These are phyloP conservation scores for Netelia fuscicornis DNA, from an alignment of 2,888 invertebrate species.

Conservation along the genomic window DNA sequence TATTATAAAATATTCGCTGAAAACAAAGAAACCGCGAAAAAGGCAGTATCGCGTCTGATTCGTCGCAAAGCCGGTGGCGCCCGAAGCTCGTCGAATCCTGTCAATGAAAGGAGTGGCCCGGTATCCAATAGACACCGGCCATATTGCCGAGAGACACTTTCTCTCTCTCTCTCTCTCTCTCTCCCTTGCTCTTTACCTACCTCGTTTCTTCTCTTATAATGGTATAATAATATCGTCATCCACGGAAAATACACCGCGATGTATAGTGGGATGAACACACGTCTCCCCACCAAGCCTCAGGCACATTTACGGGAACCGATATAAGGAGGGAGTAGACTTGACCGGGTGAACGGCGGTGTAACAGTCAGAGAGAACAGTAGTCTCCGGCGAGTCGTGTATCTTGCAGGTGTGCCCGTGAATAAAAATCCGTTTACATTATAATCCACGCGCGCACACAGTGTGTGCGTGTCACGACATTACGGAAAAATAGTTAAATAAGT, in stretches of 20 bases:
- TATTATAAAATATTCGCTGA: background rate
- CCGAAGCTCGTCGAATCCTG: constrained; percentile 16
- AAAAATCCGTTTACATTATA: background rate
- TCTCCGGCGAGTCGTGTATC: constrained; percentile 57
- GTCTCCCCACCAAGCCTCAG: background rate
- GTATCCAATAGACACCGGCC: constrained; percentile 39
- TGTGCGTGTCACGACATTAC: background rate
- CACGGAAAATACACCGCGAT: background rate
- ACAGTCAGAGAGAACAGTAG: constrained; percentile 43
- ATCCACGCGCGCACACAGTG: constrained; percentile 15
- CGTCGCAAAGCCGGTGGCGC: constrained; percentile 32
- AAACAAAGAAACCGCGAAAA: constrained; percentile 10
- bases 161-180: constrained; percentile 10
- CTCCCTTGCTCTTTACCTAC: background rate
- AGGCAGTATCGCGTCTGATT: constrained; percentile 5
- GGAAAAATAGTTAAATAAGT: constrained; percentile 14
- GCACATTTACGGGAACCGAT: background rate
- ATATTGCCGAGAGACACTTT: constrained; percentile 8
- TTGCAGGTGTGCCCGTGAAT: constrained; percentile 46
- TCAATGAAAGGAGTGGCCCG: constrained; percentile 36
- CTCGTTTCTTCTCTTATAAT: background rate
- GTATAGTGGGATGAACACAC: background rate
- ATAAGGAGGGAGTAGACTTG: constrained; percentile 2
- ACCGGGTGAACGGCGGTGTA: background rate
- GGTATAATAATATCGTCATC: background rate